Evolutionary conservation across 2,113 vertebrate genomes (phyloP).

Genomic region (Tinamus guttatus): DNA sequence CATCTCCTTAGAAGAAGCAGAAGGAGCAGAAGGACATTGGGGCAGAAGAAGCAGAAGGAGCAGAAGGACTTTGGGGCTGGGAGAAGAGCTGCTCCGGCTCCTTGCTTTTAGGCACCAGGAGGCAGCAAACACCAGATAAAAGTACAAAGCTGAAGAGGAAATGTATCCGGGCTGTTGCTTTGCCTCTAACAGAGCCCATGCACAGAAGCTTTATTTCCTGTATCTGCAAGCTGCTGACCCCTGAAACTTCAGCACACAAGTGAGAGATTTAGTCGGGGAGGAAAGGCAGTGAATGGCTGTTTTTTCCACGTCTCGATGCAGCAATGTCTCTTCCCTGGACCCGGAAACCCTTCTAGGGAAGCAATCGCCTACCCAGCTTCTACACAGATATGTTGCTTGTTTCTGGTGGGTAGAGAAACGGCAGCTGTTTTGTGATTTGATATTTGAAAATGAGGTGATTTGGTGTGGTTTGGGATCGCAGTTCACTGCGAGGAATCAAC

Average conservation of each 20-base stretch:
- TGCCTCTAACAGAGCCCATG: background rate
- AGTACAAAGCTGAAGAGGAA: background rate
- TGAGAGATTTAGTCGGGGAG: background rate
- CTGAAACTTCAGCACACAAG: background rate
- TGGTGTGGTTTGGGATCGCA: no score
- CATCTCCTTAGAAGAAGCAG: background rate
- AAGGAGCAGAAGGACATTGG: no score
- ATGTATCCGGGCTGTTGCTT: background rate
- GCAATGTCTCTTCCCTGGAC: background rate
- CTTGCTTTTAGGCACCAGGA: slow-evolving; percentile 41
- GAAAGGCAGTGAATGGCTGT: rapidly evolving
- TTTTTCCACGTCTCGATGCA: background rate
- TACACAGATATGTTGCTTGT: rapidly evolving
- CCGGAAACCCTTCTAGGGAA: background rate
- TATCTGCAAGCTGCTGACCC: background rate
- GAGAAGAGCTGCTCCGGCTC: background rate
- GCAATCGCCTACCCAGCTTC: background rate
- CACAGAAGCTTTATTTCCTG: no score
- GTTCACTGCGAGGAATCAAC: background rate
- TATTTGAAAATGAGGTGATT: background rate
- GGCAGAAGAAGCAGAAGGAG: no score
- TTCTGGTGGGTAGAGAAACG: background rate
- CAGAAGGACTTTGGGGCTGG: no score
- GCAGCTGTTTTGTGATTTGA: background rate
- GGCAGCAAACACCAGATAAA: slow-evolving; percentile 59